Evolutionary conservation across 2,888 invertebrate genomes (phyloP), one percentile per base, ranked within the genome.

Genomic region (Ennomos quercinarius): DNA sequence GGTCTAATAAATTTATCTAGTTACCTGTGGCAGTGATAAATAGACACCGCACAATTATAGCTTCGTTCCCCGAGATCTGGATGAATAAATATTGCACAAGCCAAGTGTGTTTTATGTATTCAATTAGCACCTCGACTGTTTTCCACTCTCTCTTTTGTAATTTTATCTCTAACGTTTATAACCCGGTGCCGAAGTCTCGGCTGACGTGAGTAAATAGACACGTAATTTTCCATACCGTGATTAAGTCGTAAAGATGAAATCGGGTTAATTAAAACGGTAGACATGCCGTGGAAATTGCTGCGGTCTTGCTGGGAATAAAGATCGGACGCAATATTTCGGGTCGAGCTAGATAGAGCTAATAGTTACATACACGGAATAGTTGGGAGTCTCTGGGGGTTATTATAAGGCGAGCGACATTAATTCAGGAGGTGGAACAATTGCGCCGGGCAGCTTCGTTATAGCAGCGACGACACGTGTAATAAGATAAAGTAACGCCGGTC

Each of bases 381-480:
- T 68, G 3, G 56, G 47, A 67, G 65, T 73, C 68, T 68, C 66
- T 61, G 69, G 34, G 70, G 72, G 75, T 77, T 74, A 79, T 83
- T 78, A 82, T 76, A 76, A 77, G 73, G 76, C 72, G 71, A 70
- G 70, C 71, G 70, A 77, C 79, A 85, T 88, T 85, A 84, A 84
- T 84, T 85, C 80, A 77, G 76, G 69, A 78, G 77, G 78, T 76
- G 77, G 76, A 77, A 86, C 83, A 84, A 86, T 86, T 82, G 84
- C 73, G 82, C 78, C 74, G 73, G 78, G 77, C 81, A 81, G 83
- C 80, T 85, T 83, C 80, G 83, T 84, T 81, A 84, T 79, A 80
- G 78, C 81, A 80, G 74, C 78, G 76, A 78, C 82, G 84, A 85
- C 84, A 86, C 80, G 81, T 89, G 86, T 87, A 87, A 88, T 87